Base-by-base conservation (phyloP, 2,888 invertebrate genomes). In the Drosophila vallismaia region DNA sequence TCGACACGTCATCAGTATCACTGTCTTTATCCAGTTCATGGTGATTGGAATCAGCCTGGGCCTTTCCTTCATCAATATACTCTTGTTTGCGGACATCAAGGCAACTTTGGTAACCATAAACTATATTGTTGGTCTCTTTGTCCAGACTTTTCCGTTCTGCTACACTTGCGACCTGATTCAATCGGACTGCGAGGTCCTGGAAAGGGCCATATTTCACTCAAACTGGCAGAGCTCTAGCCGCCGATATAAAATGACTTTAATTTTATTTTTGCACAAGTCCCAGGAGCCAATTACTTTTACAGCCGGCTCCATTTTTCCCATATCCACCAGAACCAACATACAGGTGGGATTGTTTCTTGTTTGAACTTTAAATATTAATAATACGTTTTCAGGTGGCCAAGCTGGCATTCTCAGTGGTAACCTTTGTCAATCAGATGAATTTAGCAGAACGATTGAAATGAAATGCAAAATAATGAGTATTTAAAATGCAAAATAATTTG, bases 391-490 rank as follows among this genome's bases (percentile, higher is more conserved):
- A 86, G 87, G 74, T 86, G 4, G 85, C 87, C 0, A 78, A 81
- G 26, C 26, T 84, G 28, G 82, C 85, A 0, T 82, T 82, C 60
- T 67, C 82, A 0, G 85, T 84, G 7, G 63, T 76, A 0, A 76
- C 82, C 9, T 74, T 82, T 52, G 73, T 76, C 0, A 67, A 76
- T 29, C 63, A 73, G 52, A 42, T 87, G 38, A 79, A 87, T 4
- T 51, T 87, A 4, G 69, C 56, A 0, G 77, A 85, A 2, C 77
- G 42, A n/a, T n/a, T 82, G 24, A 29, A 24, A 7, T 26, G 6
- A 7, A 48, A 19, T 19, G 19, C 19, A 19, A 19, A 19, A 19
- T 19, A 19, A 19, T 19, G 19, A 19, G 19, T 19, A 19, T 1
- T 19, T 19, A 19, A 19, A 19, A 33, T 33, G 4, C 33, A 10